Base-by-base conservation (phyloP, 2,797 vertebrate species). In the Alcedo atthis region DNA sequence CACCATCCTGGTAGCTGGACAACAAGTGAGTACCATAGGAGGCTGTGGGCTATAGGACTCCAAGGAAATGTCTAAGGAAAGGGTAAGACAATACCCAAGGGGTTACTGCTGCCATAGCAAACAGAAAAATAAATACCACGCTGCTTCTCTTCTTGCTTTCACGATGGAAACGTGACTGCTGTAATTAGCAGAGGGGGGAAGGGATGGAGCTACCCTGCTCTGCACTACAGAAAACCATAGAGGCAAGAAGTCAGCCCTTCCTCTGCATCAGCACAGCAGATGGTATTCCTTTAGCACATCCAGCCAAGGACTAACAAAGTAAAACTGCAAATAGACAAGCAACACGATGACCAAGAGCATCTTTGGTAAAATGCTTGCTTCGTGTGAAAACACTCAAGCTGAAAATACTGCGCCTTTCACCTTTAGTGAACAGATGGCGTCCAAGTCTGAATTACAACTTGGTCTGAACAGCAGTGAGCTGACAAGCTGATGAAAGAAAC, bases 91-190 rank as follows among this genome's bases (percentile, higher is more conserved):
- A 66, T 62, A 75, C 89, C 79, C 87, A 62, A 80, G 87, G 89
- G 62, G 85, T 70, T 90, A 69, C 49, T 67, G 91, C 90, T 85
- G 35, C 92, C 73, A 69, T 15, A 93, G 89, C 81, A 91, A 93
- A 94, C 48, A 64, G 32, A 79, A 90, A 80, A 43, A 80, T 81
- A 95, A 94, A 79, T 78, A 93, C 45, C 67, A 89, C 32, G 14
- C 12, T 25, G 46, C 79, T 82, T 42, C 62, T 92, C 40, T 76
- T 83, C 84, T 67, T 55, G 55, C 33, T 90, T 75, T 62, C 58
- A 8, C 37, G 58, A 64, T 15, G 46, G 40, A 76, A 81, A 78
- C 14, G 5, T 2, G 24, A 85, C 53, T 0, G 8, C 9, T 28
- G 15, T 6, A 17, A 17, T 14, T 26, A 71, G 80, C 57, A 48